Evolutionary conservation across 1,140 invertebrate genomes (phyloP), one percentile per base, ranked within the genome.

Genomic region (Coelopa frigida): DNA sequence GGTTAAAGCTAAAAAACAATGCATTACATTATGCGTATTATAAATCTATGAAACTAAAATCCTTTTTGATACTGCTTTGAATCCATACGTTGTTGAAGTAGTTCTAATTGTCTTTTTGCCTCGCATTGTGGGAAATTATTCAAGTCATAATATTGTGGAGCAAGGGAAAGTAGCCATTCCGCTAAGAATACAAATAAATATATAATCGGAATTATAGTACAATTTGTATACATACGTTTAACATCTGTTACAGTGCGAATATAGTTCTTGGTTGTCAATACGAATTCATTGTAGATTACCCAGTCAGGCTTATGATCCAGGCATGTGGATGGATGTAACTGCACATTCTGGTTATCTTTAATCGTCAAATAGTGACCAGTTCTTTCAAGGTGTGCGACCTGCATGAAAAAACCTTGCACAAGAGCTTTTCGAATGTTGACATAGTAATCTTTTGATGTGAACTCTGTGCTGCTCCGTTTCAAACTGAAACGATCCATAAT

Each of bases 221-320:
- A 39, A 27, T 39, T 24, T 27, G 37, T 39, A 12, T 20, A 81
- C 82, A 78, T 73, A 95, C 95, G 94, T 79, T 98, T 98, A 41
- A 99, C 91, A 70, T 99, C 96, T 3, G 94, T 98, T 2, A 98
- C 94, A 2, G 96, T 99, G 54, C 97, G 78, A 55, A 99, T 99
- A 69, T 99, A 99, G 72, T 99, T 99, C 72, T 99, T 99, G 11
- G 95, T 98, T 23, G 97, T 99, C 42, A 99, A 76, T 22, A 99
- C 97, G 72, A 99, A 99, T 74, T 99, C 97, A 73, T 99, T 98
- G 73, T 99, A 99, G 40, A 99, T 84, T 14, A 98, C 95, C 96
- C 96, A 99, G 68, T 99, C 96, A 3, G 97, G 97, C 75, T 98
- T 98, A 71, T 99, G 96, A 73, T 98, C 95, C 12, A 99, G 76